Percentiles rank a stretch among this genome's conserved stretches.
phyloP scores from a whole-genome alignment of 1,140 invertebrate species.

The Lepidurus packardi region DNA sequence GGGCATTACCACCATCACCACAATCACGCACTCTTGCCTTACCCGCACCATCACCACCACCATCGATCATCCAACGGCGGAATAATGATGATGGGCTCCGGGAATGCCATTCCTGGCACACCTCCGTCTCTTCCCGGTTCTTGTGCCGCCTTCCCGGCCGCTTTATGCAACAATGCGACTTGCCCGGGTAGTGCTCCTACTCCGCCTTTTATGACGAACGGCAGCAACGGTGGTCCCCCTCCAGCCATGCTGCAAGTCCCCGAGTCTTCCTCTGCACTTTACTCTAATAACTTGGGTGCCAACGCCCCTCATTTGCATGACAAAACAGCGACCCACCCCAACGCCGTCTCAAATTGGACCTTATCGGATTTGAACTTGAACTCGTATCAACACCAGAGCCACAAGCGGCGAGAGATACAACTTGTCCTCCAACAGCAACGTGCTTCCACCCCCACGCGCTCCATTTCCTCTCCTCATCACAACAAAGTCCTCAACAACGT shows the following conservation, averaged over 20 bases:
- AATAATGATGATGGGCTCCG: constrained; percentile 5
- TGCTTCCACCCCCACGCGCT: background rate
- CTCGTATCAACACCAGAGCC: background rate
- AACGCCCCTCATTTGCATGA: constrained; percentile 21
- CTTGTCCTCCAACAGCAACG: background rate
- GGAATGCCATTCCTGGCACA: constrained; percentile 5
- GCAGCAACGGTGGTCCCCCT: background rate
- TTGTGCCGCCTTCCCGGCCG: background rate
- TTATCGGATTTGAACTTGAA: constrained; percentile 1
- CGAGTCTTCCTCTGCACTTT: background rate
- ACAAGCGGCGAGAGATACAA: background rate
- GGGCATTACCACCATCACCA: constrained; percentile 1
- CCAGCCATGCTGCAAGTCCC: background rate
- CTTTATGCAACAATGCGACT: background rate
- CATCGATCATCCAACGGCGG: background rate
- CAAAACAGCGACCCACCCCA: constrained; percentile 12
- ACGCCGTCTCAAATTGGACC: constrained; percentile 14
- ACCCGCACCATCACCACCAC: background rate
- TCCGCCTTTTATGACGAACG: background rate
- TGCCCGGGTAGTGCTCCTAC: background rate
- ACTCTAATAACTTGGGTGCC: constrained; percentile 15
- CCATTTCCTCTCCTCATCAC: background rate
- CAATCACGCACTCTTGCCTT: background rate
- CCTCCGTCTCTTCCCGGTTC: background rate
- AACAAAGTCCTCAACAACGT: background rate